Evolutionary conservation across 2,797 vertebrate genomes (phyloP).

Genomic region (Lindbergichthys nudifrons): DNA sequence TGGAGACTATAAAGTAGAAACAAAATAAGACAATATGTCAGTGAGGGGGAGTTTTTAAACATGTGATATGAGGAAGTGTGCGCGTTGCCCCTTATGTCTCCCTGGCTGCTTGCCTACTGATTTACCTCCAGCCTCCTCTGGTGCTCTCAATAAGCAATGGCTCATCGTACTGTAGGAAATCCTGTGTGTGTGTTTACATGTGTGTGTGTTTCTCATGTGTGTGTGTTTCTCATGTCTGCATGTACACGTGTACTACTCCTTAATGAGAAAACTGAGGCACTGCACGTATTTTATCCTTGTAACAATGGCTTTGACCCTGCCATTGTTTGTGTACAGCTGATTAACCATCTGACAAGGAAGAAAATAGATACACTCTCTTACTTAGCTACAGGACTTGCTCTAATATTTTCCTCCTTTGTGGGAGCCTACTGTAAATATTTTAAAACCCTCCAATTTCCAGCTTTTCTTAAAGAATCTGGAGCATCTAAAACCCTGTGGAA

Average conservation of each 20-base stretch:
- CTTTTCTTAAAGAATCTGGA: background rate
- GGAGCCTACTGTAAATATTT: slow-evolving; percentile 5
- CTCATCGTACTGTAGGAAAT: slow-evolving; percentile 44
- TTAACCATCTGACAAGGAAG: slow-evolving; percentile 13
- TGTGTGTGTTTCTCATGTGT: slow-evolving; percentile 1
- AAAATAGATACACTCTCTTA: slow-evolving; percentile 2
- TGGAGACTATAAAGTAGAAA: slow-evolving; percentile 26
- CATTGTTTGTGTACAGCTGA: slow-evolving; percentile 16
- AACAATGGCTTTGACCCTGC: slow-evolving; percentile 28
- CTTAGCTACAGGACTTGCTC: background rate
- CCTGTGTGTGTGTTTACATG: background rate
- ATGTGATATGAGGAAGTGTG: slow-evolving; percentile 8
- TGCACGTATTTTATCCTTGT: slow-evolving; percentile 21
- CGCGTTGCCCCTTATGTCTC: slow-evolving; percentile 14
- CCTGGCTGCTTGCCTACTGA: slow-evolving; percentile 39
- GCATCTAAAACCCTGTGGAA: background rate
- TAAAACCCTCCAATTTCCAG: background rate
- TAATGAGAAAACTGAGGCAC: background rate
- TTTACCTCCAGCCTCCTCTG: slow-evolving; percentile 37
- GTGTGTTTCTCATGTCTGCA: slow-evolving; percentile 5
- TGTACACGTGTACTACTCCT: slow-evolving; percentile 2
- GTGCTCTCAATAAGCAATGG: slow-evolving; percentile 51
- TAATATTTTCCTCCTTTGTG: slow-evolving; percentile 1
- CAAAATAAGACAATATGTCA: slow-evolving; percentile 32
- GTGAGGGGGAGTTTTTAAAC: slow-evolving; percentile 22